Evolutionary conservation across 2,888 invertebrate genomes (phyloP).

Genomic region (Campoplex nolae): DNA sequence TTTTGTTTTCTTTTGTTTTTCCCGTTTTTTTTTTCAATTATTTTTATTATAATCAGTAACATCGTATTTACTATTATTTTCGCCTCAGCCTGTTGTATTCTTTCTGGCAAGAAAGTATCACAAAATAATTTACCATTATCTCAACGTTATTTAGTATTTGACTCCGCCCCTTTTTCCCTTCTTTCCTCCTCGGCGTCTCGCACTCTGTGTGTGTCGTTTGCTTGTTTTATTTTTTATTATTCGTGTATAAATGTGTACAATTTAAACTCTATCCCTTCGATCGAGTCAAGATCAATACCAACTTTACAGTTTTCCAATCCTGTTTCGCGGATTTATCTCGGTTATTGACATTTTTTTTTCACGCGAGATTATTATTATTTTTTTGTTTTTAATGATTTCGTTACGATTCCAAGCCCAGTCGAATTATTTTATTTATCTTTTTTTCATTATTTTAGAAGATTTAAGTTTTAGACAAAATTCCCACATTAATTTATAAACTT

Average conservation of each 20-base stretch:
- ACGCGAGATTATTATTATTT: constrained; percentile 38
- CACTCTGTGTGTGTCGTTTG: constrained; percentile 33
- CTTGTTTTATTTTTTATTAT: constrained; percentile 18
- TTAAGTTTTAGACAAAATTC: constrained; percentile 23
- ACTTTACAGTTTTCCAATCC: constrained; percentile 42
- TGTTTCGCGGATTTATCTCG: constrained; percentile 46
- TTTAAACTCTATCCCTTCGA: constrained; percentile 61
- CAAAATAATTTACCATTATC: constrained; percentile 84
- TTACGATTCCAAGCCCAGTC: constrained; percentile 51
- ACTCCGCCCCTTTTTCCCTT: constrained; percentile 65
- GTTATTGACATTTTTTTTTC: constrained; percentile 52
- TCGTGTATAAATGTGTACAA: constrained; percentile 49
- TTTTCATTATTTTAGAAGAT: background rate
- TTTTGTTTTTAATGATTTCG: constrained; percentile 9
- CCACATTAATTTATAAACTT: constrained; percentile 33
- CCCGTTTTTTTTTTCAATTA: constrained; percentile 28
- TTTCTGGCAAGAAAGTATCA: constrained; percentile 84
- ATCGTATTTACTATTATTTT: constrained; percentile 80
- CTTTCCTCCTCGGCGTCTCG: background rate
- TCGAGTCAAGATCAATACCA: constrained; percentile 62
- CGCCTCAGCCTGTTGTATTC: constrained; percentile 83
- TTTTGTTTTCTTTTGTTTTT: constrained; percentile 67
- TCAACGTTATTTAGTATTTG: constrained; percentile 82
- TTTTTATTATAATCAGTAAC: constrained; percentile 81
- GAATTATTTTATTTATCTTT: constrained; percentile 6